Conservation (phyloP, 2,797 vertebrate species). For the Hemibagrus guttatus region DNA sequence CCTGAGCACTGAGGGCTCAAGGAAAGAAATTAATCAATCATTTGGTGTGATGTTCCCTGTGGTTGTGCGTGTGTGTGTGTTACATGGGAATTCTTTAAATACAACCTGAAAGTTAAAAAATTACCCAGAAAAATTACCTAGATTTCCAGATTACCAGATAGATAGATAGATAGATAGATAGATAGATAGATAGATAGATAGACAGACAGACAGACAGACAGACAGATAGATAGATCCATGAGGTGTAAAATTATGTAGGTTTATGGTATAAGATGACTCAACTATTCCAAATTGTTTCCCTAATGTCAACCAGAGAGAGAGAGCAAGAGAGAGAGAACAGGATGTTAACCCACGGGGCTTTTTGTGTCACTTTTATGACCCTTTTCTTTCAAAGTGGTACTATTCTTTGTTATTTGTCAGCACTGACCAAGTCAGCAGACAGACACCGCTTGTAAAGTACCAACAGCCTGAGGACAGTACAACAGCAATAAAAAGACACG, state of each 20-base stretch:
- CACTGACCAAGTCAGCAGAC: constrained; percentile 51
- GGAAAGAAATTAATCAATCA: constrained; percentile 3
- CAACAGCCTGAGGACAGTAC: constrained; percentile 46
- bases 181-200: too few species aligned
- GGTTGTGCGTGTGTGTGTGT: neutral
- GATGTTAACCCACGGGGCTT: constrained; percentile 49
- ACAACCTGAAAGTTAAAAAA: neutral
- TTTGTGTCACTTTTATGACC: constrained; percentile 56
- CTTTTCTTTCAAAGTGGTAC: constrained; percentile 48
- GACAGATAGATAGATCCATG: neutral
- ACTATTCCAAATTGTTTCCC: neutral
- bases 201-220: too few species aligned
- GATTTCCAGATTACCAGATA: too few species aligned
- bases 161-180: too few species aligned
- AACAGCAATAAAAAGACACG: constrained; percentile 27
- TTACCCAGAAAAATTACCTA: neutral
- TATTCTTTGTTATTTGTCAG: constrained; percentile 55
- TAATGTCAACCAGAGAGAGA: constrained; percentile 3
- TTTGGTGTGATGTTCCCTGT: neutral
- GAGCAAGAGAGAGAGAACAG: neutral
- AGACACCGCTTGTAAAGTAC: constrained; percentile 58
- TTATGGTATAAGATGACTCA: neutral
- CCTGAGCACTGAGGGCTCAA: neutral
- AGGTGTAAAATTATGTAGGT: neutral
- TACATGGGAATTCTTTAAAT: neutral